phyloP scores from a whole-genome alignment of 2,888 invertebrate species.

The Xanthia togata region DNA sequence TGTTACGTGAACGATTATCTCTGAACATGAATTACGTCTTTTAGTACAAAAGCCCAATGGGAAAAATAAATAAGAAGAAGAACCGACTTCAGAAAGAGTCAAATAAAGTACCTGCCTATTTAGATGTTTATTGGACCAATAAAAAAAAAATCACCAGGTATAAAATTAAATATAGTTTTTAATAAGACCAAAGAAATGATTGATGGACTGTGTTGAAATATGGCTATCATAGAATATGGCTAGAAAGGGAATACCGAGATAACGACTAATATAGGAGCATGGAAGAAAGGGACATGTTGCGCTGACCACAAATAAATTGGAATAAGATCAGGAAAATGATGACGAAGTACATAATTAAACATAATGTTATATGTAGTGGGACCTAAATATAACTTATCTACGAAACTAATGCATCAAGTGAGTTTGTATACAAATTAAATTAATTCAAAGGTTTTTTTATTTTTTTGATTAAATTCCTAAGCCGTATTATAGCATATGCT shows the following conservation, averaged over 20 bases:
- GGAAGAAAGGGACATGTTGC: no score
- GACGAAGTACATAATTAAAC: no score
- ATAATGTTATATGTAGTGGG: neutral
- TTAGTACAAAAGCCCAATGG: constrained; percentile 8
- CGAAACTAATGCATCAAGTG: neutral
- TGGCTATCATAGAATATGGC: no score
- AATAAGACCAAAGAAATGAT: no score
- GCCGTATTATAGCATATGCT: constrained; percentile 14
- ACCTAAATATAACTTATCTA: neutral
- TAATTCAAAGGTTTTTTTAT: no score
- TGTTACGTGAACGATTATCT: constrained; percentile 59
- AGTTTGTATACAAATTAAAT: neutral
- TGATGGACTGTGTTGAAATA: no score
- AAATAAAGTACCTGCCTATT: neutral
- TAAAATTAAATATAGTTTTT: neutral
- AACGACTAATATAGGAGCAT: no score
- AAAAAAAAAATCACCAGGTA: no score
- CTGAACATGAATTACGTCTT: constrained; percentile 34
- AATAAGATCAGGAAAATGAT: no score
- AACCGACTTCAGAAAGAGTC: neutral
- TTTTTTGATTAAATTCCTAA: neutral
- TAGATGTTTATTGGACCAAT: neutral
- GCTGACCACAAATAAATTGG: no score
- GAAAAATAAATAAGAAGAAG: neutral
- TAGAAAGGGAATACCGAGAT: no score